phyloP scores from a whole-genome alignment of 2,888 invertebrate species.

The Dasysyrphus albostriatus region DNA sequence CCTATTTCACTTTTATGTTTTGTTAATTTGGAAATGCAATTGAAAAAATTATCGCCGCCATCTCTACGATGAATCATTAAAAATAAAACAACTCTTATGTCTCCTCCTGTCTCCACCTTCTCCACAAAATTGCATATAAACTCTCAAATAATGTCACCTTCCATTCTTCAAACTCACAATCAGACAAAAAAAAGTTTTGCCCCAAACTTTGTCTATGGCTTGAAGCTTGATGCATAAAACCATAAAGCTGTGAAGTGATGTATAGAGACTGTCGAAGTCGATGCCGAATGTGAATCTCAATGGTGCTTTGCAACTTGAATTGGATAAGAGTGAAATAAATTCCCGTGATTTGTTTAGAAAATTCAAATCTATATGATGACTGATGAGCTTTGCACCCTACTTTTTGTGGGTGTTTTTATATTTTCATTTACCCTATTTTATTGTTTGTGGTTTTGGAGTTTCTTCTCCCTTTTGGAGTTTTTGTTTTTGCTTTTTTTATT shows the following conservation, averaged over 20 bases:
- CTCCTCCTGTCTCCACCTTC: background rate
- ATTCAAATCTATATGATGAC: slow-evolving; percentile 32
- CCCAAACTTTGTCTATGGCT: slow-evolving; percentile 10
- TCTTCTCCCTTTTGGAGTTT: slow-evolving; percentile 9
- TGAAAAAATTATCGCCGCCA: background rate
- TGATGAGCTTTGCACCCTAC: slow-evolving; percentile 24
- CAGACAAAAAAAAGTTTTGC: background rate
- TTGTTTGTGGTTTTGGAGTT: slow-evolving; percentile 28
- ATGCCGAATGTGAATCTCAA: slow-evolving; percentile 37
- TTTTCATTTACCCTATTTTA: slow-evolving; percentile 26
- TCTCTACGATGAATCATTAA: background rate
- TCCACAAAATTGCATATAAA: background rate
- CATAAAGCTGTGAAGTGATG: background rate
- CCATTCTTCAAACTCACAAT: background rate
- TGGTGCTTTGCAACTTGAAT: slow-evolving; percentile 33
- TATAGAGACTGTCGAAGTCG: background rate
- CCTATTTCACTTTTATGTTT: no score
- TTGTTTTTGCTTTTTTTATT: slow-evolving; percentile 1
- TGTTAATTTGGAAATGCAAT: background rate
- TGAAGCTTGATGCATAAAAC: background rate
- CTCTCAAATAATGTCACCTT: background rate
- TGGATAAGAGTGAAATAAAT: slow-evolving; percentile 42
- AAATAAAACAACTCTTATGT: background rate
- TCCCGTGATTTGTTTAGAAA: slow-evolving; percentile 60
- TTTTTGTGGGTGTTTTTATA: slow-evolving; percentile 11